Conservation (phyloP, 2,888 invertebrate species). For the Heterodera filipjevi region DNA sequence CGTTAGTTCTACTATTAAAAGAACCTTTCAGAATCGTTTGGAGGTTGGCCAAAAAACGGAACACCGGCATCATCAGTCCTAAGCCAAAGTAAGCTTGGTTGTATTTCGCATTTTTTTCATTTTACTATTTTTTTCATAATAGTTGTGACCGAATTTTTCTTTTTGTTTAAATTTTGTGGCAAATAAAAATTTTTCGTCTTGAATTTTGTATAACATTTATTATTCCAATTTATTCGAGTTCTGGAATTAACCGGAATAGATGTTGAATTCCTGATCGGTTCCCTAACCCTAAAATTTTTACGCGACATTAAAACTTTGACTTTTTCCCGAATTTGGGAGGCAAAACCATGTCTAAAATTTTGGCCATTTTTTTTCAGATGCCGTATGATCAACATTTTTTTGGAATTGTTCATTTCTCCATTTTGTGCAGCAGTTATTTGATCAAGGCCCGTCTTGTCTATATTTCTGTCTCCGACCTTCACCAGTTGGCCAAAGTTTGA, state of each 20-base stretch:
- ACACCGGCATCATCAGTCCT: constrained; percentile 52
- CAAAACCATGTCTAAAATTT: no score
- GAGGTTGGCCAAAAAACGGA: constrained; percentile 60
- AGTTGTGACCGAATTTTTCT: neutral
- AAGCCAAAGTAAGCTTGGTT: constrained; percentile 51
- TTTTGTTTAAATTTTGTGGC: neutral
- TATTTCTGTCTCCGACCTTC: constrained; percentile 52
- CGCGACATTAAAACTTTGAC: no score
- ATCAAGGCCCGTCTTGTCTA: constrained; percentile 50
- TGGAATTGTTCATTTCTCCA: constrained; percentile 52
- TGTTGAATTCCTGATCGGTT: no score
- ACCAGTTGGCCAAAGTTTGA: constrained; percentile 61
- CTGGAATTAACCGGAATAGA: no score
- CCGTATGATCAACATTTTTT: constrained; percentile 40
- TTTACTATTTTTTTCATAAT: neutral
- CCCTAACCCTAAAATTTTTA: no score
- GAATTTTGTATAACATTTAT: no score
- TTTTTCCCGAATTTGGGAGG: no score
- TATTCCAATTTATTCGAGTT: no score
- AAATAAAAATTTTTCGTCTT: no score
- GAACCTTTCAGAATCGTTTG: constrained; percentile 57
- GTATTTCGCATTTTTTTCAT: neutral
- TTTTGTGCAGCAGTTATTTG: constrained; percentile 48
- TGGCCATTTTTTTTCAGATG: constrained; percentile 31
- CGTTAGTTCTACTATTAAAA: neutral